Evolutionary conservation across 2,797 vertebrate genomes (phyloP), one percentile per base, ranked within the genome.

Genomic region (Hippopotamyrus pictus): DNA sequence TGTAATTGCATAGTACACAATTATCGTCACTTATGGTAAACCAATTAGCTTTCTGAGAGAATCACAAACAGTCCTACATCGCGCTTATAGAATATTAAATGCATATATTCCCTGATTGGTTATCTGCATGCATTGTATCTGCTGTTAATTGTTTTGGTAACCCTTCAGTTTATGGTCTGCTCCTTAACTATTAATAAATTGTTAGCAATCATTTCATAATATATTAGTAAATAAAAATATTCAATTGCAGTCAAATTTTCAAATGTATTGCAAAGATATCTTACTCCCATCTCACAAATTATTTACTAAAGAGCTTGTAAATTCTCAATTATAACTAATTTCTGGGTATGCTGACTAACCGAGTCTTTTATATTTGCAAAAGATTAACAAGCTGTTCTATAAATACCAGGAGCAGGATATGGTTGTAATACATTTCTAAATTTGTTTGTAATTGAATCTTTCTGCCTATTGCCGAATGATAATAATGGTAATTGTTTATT

Each of bases 1-100:
- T 14, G 50, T 54, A 86, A 87, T 44, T 87, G 19, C 51, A 86
- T 86, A n/a, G 51, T 46, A 89, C 76, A 88, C 89, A 82, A 33
- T 44, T 57, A 57, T 69, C 73, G 59, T 29, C 29, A 69, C 54
- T 83, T 37, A 50, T 1, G 5, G 17, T 22, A 73, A 88, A 29
- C n/a, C 19, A 14, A 82, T 88, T 57, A 44, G 9, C 51, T 88
- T 88, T 88, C 12, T 41, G 5, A 41, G 29, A 37, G 29, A 37
- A 37, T 76, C 33, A 41, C 29, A 76, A 76, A 76, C 69, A 41
- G 33, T 37, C 5, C 69, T 19, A 41, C 69, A 41, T 41, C 14
- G 41, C 3, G 69, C 33, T 41, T 41, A 41, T 76, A 41, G 69
- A 33, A 76, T 76, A 41, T 41, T 41, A 41, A 76, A 41, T 41